Evolutionary conservation across 2,888 invertebrate species (phyloP).

Genomic region (Fissipunctia ypsillon): DNA sequence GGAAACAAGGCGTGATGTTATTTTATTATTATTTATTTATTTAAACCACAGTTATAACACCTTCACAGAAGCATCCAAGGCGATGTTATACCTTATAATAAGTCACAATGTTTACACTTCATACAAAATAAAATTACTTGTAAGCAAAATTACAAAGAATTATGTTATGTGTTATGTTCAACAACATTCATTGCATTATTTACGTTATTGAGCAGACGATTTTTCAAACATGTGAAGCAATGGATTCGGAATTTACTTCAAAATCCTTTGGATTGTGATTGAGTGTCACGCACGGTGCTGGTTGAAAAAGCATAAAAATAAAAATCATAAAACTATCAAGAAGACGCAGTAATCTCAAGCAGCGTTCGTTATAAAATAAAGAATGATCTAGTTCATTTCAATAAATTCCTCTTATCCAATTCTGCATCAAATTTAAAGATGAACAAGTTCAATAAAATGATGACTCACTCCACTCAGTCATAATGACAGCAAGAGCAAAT

Average conservation of each 20-base stretch:
- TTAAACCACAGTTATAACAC: too few species aligned
- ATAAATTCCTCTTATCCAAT: background rate
- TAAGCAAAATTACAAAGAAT: too few species aligned
- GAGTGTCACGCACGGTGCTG: background rate
- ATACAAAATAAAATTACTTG: too few species aligned
- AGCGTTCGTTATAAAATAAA: background rate
- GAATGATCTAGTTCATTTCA: background rate
- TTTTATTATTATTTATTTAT: too few species aligned
- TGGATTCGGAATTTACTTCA: background rate
- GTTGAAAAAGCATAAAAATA: background rate
- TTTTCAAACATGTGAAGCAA: background rate
- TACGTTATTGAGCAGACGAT: too few species aligned
- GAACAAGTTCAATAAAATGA: slow-evolving; percentile 15
- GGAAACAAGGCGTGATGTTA: too few species aligned
- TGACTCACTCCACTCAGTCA: slow-evolving; percentile 23
- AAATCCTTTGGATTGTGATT: background rate
- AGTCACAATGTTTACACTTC: too few species aligned
- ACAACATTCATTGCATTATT: too few species aligned
- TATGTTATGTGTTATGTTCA: too few species aligned
- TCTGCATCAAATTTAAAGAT: slow-evolving; percentile 19
- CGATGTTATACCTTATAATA: too few species aligned
- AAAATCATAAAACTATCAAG: background rate
- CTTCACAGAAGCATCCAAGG: too few species aligned
- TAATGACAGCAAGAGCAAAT: slow-evolving; percentile 56
- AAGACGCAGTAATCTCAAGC: background rate